Base-by-base conservation (phyloP, 2,888 invertebrate species). In the Athalia cordata region DNA sequence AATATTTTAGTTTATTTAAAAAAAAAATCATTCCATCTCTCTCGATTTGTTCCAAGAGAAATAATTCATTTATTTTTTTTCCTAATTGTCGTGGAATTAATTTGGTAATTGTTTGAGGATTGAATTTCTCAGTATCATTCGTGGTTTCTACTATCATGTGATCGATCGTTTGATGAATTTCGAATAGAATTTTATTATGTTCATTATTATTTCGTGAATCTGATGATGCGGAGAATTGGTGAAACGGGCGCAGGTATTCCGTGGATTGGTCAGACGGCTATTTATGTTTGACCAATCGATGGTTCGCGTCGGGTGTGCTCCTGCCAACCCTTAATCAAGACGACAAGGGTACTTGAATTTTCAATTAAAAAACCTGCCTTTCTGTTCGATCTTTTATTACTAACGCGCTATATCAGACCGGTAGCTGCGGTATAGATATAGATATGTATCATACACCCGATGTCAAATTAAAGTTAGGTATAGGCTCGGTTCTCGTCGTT, bases 271-370 rank as follows among this genome's bases (percentile, higher is more conserved):
- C 55, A n/a, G 55, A n/a, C 55, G 9, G 55, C n/a, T 55, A 55
- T 55, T 55, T 55, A 55, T 7, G 55, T 55, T 4, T 9, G n/a
- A 55, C 55, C 55, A 55, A 55, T 55, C 55, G 55, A 55, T 7
- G 55, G 7, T 29, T 29, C 2, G 29, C 29, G 29, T 29, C 29
- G 29, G 29, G 29, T 29, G 29, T 29, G 29, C 29, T 29, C 5
- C n/a, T 62, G 29, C 11, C 68, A 82, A 81, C 86, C 84, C 87
- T 88, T 87, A 86, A 88, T 88, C 87, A 87, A 88, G 88, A 88
- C 86, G 85, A 86, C 86, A 62, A 72, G 75, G 47, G 78, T 70
- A 47, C 78, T 78, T 77, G 77, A 77, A 62, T 77, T 77, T 77
- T 77, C 62, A 77, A 77, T 77, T 77, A 45, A 75, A 75, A 77